Evolutionary conservation across 1,140 invertebrate species (phyloP), one percentile per base, ranked within the genome.

Genomic region (Oedothorax gibbosus): DNA sequence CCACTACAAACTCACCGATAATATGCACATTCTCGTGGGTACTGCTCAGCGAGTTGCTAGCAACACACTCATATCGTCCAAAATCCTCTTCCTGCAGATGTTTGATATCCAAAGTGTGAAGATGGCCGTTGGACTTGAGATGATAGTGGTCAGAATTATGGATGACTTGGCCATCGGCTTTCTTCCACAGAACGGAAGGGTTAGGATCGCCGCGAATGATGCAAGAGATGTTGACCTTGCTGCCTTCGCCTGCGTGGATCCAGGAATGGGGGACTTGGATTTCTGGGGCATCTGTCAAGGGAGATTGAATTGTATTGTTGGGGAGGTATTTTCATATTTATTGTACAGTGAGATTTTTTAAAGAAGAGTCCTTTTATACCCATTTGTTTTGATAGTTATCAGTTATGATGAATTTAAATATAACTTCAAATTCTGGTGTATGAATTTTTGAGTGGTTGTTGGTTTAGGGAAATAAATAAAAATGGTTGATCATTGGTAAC

Each of bases 61-160:
- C 96, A 4, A 96, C 94, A 89, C 96, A 97, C 90, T 96, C 96
- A 91, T 97, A 97, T 68, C 93, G 95, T 12, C 95, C 95, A 89
- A 95, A 96, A 90, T 97, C 95, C 66, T 89, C 88, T 85, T 89
- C 88, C 89, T 91, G 87, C 14, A 92, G 89, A 76, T 87, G 53
- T 51, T n/a, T 64, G 35, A 85, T 71, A 12, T 69, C 50, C 5
- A 85, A 35, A 0, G 50, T 78, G 64, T 85, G 83, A 35, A 21
- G 35, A 8, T 85, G 75, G 35, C 75, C 75, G n/a, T 53, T 54
- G 10, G 65, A 60, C 54, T 20, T 85, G 5, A 78, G 9, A 53
- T 66, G 83, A 18, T 78, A 85, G 56, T 78, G 83, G 7, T 85
- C 83, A 71, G 51, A 54, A 0, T 7, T 11, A 11, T 85, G 83